A percentile compares a stretch with the other conserved stretches of the same genome.
These are phyloP conservation scores for Atta texana DNA, from an alignment of 1,140 invertebrate genomes.

Conservation along the genomic window DNA sequence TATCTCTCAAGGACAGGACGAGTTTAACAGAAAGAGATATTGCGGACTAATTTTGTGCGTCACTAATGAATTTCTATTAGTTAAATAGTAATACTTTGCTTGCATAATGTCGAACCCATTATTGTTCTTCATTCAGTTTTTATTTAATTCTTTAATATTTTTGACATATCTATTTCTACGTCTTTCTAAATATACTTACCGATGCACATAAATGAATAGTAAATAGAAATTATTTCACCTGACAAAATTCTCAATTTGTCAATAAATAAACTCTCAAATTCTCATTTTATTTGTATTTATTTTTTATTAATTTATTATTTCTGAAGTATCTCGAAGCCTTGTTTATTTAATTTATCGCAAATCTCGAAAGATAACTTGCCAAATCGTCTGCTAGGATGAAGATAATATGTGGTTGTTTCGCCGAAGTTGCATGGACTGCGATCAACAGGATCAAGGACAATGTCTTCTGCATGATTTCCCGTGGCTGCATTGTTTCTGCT, in stretches of 20 bases:
- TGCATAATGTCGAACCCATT: neutral
- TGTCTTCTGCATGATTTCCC: neutral
- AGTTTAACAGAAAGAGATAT: neutral
- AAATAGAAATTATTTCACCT: neutral
- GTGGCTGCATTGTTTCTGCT: neutral
- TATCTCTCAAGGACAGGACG: too few species aligned
- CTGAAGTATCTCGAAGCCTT: neutral
- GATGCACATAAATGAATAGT: neutral
- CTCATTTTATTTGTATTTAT: neutral
- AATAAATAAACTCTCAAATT: too few species aligned
- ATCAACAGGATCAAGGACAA: conserved; percentile 14
- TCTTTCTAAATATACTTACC: neutral
- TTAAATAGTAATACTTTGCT: neutral
- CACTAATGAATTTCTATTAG: neutral
- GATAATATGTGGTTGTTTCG: conserved; percentile 87
- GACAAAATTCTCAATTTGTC: neutral
- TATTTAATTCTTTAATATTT: neutral
- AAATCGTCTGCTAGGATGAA: conserved; percentile 91
- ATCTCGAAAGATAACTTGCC: conserved; percentile 85
- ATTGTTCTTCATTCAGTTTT: neutral
- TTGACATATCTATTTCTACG: neutral
- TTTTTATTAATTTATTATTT: neutral
- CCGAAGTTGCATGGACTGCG: neutral
- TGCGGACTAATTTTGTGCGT: neutral
- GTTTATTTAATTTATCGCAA: neutral